Evolutionary conservation across 2,113 vertebrate genomes (phyloP).

Genomic region (Colossoma macropomum): DNA sequence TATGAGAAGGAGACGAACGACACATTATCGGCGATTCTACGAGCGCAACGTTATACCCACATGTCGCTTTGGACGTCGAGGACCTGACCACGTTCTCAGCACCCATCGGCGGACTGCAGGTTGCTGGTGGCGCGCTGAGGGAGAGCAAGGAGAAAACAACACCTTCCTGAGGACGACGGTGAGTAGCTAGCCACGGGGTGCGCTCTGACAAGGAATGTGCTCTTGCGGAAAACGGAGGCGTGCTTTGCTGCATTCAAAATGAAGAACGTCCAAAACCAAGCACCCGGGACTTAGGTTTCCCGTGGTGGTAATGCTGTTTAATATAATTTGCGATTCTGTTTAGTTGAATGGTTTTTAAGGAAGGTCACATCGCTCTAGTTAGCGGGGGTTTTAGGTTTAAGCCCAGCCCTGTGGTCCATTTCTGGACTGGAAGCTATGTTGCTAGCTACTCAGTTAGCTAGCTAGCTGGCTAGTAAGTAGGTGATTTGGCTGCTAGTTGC

Average conservation of each 20-base stretch:
- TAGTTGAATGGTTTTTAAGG: neutral
- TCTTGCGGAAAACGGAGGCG: neutral
- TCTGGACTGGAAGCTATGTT: conserved; percentile 10
- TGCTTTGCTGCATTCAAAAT: neutral
- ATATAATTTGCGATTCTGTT: neutral
- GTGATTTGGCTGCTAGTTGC: no score
- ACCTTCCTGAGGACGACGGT: conserved; percentile 39
- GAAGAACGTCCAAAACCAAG: neutral
- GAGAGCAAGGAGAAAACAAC: conserved; percentile 20
- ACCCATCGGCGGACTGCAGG: neutral
- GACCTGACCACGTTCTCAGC: neutral
- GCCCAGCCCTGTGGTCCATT: conserved; percentile 29
- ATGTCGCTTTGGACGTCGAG: neutral
- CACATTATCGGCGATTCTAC: neutral
- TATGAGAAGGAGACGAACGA: conserved; percentile 40
- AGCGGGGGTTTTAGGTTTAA: conserved; percentile 9
- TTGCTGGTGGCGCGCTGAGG: neutral
- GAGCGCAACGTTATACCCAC: neutral
- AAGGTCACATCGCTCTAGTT: neutral
- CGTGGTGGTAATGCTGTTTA: neutral
- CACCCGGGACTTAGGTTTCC: neutral
- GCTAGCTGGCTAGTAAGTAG: neutral
- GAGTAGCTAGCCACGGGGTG: conserved; percentile 4
- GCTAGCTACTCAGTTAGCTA: neutral
- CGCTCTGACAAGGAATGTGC: conserved; percentile 1